These are phyloP conservation scores for Bombus cullumanus DNA, from an alignment of 1,140 invertebrate species.

Conservation along the genomic window DNA sequence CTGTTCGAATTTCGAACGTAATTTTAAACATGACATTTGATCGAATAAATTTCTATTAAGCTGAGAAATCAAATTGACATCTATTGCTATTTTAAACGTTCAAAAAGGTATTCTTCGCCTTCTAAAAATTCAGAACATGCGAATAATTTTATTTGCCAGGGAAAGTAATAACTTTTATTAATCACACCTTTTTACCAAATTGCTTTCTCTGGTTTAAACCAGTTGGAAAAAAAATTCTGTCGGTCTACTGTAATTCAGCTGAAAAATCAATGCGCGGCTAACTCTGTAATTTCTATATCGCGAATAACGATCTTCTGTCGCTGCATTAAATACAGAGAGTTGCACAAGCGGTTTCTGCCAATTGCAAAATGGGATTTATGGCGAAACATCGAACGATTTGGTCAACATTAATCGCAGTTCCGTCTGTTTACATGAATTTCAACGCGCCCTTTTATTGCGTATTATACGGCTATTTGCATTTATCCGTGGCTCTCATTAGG, in stretches of 20 bases:
- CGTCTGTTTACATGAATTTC: neutral
- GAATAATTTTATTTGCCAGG: neutral
- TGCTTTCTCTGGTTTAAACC: neutral
- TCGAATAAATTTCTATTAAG: no score
- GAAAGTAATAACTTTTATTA: neutral
- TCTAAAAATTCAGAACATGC: no score
- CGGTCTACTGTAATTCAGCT: neutral
- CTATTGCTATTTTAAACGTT: no score
- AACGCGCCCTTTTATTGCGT: neutral
- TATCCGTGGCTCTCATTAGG: neutral
- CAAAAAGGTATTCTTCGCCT: no score
- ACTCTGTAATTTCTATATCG: slow-evolving; percentile 30
- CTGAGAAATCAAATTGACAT: no score
- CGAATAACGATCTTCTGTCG: slow-evolving; percentile 17
- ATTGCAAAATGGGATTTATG: slow-evolving; percentile 34
- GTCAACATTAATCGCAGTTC: slow-evolving; percentile 27
- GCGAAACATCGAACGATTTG: slow-evolving; percentile 14
- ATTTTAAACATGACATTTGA: no score
- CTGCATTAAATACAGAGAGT: slow-evolving; percentile 30
- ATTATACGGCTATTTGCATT: slow-evolving; percentile 24
- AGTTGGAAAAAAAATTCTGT: neutral
- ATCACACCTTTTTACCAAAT: neutral
- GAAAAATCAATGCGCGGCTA: slow-evolving; percentile 21
- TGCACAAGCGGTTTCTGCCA: slow-evolving; percentile 17
- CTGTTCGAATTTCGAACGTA: no score